Evolutionary conservation across 2,113 vertebrate species (phyloP).

Genomic region (Noctilio leporinus): DNA sequence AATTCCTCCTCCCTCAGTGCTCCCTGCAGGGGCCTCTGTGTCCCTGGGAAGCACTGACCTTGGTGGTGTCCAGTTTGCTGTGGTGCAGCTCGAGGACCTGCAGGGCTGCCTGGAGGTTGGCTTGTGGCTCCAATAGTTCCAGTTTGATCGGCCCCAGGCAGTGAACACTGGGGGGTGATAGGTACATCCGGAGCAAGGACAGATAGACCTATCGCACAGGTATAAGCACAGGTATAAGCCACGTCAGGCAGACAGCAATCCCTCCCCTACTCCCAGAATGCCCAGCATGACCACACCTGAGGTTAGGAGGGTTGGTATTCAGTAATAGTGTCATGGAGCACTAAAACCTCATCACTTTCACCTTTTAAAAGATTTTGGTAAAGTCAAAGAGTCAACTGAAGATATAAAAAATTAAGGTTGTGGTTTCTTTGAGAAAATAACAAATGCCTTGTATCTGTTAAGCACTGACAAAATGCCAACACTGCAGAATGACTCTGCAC

Average conservation of each 20-base stretch:
- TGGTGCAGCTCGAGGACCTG: conserved; percentile 95
- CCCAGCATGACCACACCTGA: background rate
- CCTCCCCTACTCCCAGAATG: too few relatives aligned
- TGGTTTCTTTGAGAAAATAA: background rate
- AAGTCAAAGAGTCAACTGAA: background rate
- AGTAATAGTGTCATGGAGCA: background rate
- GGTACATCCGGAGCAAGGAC: conserved; percentile 96
- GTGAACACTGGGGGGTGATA: conserved; percentile 94
- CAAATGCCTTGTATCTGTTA: background rate
- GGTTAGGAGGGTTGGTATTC: background rate
- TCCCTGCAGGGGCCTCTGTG: accelerated
- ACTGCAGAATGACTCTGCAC: background rate
- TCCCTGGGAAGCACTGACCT: conserved; percentile 77
- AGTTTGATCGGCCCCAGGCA: conserved; percentile 96
- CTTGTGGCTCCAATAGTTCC: conserved; percentile 90
- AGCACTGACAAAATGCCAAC: background rate
- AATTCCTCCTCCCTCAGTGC: background rate
- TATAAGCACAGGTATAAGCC: background rate
- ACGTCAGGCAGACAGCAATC: background rate
- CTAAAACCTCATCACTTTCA: background rate
- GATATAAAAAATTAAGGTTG: background rate
- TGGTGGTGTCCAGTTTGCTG: conserved; percentile 96
- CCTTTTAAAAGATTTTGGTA: background rate
- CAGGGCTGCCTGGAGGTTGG: conserved; percentile 94
- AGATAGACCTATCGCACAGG: conserved; percentile 89